phyloP scores from a whole-genome alignment of 1,140 invertebrate species.

The Drosophila jambulina region DNA sequence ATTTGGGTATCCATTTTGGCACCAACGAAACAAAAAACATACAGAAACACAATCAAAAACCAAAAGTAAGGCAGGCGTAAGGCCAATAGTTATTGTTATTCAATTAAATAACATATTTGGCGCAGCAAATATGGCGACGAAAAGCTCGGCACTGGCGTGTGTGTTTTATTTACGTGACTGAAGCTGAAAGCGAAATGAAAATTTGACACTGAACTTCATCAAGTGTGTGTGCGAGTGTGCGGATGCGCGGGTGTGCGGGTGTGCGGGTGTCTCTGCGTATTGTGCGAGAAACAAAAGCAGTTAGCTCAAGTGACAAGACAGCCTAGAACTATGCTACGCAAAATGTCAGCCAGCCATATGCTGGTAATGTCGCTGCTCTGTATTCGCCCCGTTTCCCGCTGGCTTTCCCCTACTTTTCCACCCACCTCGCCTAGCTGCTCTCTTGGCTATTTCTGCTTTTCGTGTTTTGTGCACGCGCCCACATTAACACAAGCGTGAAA shows the following conservation, averaged over 20 bases:
- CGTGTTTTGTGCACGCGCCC: slow-evolving; percentile 26
- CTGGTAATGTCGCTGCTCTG: slow-evolving; percentile 21
- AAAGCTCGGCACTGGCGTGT: slow-evolving; percentile 37
- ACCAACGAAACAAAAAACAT: slow-evolving; percentile 21
- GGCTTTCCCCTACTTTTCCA: background rate
- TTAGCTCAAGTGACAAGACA: slow-evolving; percentile 47
- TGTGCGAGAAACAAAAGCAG: slow-evolving; percentile 35
- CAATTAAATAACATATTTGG: slow-evolving; percentile 24
- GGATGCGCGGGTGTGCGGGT: slow-evolving; percentile 5
- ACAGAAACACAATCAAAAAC: slow-evolving; percentile 16
- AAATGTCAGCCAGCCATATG: slow-evolving; percentile 72
- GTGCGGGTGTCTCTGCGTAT: slow-evolving; percentile 16
- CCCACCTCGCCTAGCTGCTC: slow-evolving; percentile 5
- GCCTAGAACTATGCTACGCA: slow-evolving; percentile 53
- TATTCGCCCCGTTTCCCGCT: slow-evolving; percentile 10
- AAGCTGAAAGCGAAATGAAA: slow-evolving; percentile 70
- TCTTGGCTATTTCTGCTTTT: slow-evolving; percentile 22
- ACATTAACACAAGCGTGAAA: slow-evolving; percentile 15
- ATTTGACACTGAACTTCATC: slow-evolving; percentile 80
- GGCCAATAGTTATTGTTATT: slow-evolving; percentile 5
- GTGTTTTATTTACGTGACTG: slow-evolving; percentile 45
- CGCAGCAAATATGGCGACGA: slow-evolving; percentile 23
- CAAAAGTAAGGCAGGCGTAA: slow-evolving; percentile 5
- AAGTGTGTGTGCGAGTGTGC: slow-evolving; percentile 19
- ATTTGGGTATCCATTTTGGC: slow-evolving; percentile 33